phyloP scores from a whole-genome alignment of 2,888 invertebrate species.

The Macrophya alboannulata region DNA sequence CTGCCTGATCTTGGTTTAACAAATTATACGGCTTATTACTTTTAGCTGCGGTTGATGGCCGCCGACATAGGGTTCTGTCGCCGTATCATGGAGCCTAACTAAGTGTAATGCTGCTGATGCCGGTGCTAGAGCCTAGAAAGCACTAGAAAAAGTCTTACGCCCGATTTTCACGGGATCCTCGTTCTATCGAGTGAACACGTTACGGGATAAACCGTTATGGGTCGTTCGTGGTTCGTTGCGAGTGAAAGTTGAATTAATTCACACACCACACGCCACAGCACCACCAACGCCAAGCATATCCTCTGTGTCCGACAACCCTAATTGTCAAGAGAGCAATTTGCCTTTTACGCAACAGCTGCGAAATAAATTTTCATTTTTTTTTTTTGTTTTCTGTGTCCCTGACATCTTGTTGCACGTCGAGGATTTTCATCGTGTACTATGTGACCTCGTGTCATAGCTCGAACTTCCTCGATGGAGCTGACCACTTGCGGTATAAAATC shows the following conservation, averaged over 20 bases:
- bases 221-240: slow-evolving; percentile 28
- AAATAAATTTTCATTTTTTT: slow-evolving; percentile 25
- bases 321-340: slow-evolving; percentile 43
- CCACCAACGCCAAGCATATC: slow-evolving; percentile 6
- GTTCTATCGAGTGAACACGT: neutral
- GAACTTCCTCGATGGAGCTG: slow-evolving; percentile 22
- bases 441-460: slow-evolving; percentile 1
- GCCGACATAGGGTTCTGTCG: neutral
- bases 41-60: slow-evolving; percentile 46
- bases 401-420: slow-evolving; percentile 28
- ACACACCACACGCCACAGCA: slow-evolving; percentile 9
- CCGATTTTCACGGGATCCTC: slow-evolving; percentile 16
- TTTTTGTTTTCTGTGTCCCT: slow-evolving; percentile 20
- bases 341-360: slow-evolving; percentile 19
- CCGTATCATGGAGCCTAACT: slow-evolving; percentile 28
- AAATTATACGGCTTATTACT: slow-evolving; percentile 56
- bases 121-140: slow-evolving; percentile 11
- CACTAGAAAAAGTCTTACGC: neutral
- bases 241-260: slow-evolving; percentile 42
- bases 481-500: slow-evolving; percentile 22
- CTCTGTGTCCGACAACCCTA: slow-evolving; percentile 31
- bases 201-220: slow-evolving; percentile 17
- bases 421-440: neutral
- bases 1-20: slow-evolving; percentile 34
- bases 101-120: slow-evolving; percentile 25